Percentiles rank a stretch among this genome's conserved stretches.
These are phyloP conservation scores for Hephaestus fuliginosus DNA, from an alignment of 2,797 vertebrate genomes.

Conservation along the genomic window DNA sequence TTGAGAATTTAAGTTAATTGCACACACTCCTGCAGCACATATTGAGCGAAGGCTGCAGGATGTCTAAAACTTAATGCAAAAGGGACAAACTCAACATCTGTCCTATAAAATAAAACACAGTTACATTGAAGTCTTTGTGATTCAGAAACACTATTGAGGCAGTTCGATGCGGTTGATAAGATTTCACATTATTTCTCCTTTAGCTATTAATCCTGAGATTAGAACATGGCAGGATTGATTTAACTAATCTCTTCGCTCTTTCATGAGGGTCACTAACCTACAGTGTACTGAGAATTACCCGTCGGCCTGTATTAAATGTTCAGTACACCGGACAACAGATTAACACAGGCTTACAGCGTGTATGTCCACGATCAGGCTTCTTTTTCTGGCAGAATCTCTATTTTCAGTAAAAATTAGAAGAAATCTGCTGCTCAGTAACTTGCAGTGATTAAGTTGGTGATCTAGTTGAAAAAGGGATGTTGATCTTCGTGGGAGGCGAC, in stretches of 20 bases:
- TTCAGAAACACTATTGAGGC: no score
- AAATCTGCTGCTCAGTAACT: neutral
- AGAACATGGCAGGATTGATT: neutral
- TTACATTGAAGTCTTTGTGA: no score
- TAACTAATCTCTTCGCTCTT: slow-evolving; percentile 19
- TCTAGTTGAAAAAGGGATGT: neutral
- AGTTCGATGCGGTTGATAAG: no score
- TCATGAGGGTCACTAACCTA: neutral
- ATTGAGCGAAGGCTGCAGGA: no score
- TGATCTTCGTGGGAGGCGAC: no score
- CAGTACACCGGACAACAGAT: slow-evolving; percentile 12
- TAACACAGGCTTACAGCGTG: neutral
- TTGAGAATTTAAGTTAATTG: no score
- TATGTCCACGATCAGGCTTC: neutral
- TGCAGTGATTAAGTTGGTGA: neutral
- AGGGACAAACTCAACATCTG: no score
- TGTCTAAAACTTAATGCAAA: no score
- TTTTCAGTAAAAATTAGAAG: neutral
- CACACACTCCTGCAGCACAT: no score
- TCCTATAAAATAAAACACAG: no score
- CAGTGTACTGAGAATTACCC: neutral
- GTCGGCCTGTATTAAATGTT: slow-evolving; percentile 9
- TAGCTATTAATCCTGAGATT: neutral
- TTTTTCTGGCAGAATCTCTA: neutral
- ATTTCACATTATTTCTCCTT: no score